These are phyloP conservation scores for Oryzias woworae DNA, from an alignment of 2,113 vertebrate genomes.

Conservation along the genomic window DNA sequence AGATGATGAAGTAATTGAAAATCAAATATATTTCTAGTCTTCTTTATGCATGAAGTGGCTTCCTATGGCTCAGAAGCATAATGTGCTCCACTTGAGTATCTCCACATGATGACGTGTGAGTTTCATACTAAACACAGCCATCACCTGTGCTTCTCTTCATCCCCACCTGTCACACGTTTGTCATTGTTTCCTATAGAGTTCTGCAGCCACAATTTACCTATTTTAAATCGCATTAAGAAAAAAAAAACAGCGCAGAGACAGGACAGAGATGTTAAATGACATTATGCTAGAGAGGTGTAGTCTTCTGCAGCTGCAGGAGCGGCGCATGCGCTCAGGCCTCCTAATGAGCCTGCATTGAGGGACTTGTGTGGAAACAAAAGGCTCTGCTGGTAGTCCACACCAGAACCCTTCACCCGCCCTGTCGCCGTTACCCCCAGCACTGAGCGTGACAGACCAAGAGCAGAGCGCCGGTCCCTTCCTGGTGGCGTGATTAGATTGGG, in stretches of 20 bases:
- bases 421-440: conserved; percentile 67
- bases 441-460: conserved; percentile 90
- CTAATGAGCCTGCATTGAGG: conserved; percentile 77
- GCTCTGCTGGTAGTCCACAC: conserved; percentile 73
- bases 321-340: conserved; percentile 61
- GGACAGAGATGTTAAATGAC: conserved; percentile 63
- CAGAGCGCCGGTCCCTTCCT: conserved; percentile 86
- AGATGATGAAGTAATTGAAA: conserved; percentile 48
- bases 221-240: conserved; percentile 49
- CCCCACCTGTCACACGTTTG: conserved; percentile 62
- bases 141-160: conserved; percentile 68
- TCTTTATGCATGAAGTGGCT: conserved; percentile 42
- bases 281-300: conserved; percentile 61
- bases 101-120: conserved; percentile 55
- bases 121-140: conserved; percentile 57
- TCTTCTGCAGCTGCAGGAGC: conserved; percentile 49
- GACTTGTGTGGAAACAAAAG: conserved; percentile 84
- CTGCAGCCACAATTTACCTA: conserved; percentile 37
- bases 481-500: conserved; percentile 99
- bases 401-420: conserved; percentile 50
- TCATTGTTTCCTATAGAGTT: conserved; percentile 41
- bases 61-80: conserved; percentile 43
- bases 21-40: conserved; percentile 63
- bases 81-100: conserved; percentile 43
- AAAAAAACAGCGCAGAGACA: conserved; percentile 37